A percentile compares a stretch with the other conserved stretches of the same genome.
Conservation (phyloP, 2,113 vertebrate genomes). For the Myotis lucifugus region DNA sequence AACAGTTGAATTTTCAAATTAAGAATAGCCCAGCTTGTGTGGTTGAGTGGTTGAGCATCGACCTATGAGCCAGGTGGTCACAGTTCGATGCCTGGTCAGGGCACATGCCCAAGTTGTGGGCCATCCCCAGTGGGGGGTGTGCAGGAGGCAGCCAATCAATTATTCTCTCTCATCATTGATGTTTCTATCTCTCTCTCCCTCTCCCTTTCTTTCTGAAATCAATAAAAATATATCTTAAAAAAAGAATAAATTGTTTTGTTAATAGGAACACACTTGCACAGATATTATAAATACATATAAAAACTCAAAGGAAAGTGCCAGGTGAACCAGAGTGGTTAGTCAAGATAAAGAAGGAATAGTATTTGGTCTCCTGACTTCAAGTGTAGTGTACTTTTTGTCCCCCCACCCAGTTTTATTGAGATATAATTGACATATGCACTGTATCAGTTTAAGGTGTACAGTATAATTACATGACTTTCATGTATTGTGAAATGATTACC, state of each 20-base stretch:
- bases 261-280: neutral
- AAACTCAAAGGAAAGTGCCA: neutral
- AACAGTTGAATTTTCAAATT: neutral
- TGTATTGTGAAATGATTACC: neutral
- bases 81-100: too few relatives aligned
- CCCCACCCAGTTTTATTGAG: neutral
- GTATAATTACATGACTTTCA: neutral
- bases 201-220: too few relatives aligned
- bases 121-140: too few relatives aligned
- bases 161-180: too few relatives aligned
- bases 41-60: too few relatives aligned
- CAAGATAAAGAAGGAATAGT: neutral
- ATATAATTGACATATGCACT: neutral
- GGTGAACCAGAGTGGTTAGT: neutral
- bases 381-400: neutral
- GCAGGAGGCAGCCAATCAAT: too few relatives aligned
- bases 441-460: neutral
- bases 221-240: too few relatives aligned
- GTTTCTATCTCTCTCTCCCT: too few relatives aligned
- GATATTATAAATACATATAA: neutral
- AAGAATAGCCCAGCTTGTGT: neutral
- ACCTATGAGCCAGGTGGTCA: too few relatives aligned
- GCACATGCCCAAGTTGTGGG: too few relatives aligned
- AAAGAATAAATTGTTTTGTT: conserved; percentile 21
- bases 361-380: neutral